Evolutionary conservation across 2,888 invertebrate genomes (phyloP).

Genomic region (Melanchra persicariae): DNA sequence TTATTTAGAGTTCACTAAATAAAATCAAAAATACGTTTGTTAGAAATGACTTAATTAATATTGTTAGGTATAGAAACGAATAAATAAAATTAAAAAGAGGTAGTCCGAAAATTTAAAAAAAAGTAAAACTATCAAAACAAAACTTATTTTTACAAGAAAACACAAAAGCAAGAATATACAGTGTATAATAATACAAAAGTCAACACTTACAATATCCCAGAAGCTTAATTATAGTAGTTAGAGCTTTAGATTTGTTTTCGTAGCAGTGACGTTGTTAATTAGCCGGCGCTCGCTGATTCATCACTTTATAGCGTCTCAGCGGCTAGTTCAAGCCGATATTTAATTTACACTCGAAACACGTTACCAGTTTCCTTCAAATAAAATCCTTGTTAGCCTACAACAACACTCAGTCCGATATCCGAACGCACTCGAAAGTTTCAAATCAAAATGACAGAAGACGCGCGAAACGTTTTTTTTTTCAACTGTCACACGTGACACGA

Average conservation of each 20-base stretch:
- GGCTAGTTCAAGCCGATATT: slow-evolving; percentile 84
- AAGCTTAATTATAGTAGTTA: slow-evolving; percentile 73
- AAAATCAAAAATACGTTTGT: neutral
- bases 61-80: too few relatives aligned
- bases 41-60: neutral
- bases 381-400: slow-evolving; percentile 68
- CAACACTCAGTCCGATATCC: slow-evolving; percentile 76
- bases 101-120: slow-evolving; percentile 1
- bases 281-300: slow-evolving; percentile 90
- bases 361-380: slow-evolving; percentile 70
- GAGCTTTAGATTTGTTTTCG: slow-evolving; percentile 87
- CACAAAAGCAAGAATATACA: slow-evolving; percentile 16
- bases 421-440: slow-evolving; percentile 84
- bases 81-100: too few relatives aligned
- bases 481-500: slow-evolving; percentile 82
- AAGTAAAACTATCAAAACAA: slow-evolving; percentile 31
- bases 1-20: neutral
- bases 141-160: slow-evolving; percentile 32
- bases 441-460: slow-evolving; percentile 84
- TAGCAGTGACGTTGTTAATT: slow-evolving; percentile 87
- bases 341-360: slow-evolving; percentile 83
- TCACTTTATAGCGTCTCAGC: slow-evolving; percentile 89
- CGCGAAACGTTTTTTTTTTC: slow-evolving; percentile 87
- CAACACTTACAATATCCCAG: slow-evolving; percentile 85
- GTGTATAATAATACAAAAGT: slow-evolving; percentile 33